These are phyloP conservation scores for Blastobasis lacticolella DNA, from an alignment of 2,888 invertebrate species.

Conservation along the genomic window DNA sequence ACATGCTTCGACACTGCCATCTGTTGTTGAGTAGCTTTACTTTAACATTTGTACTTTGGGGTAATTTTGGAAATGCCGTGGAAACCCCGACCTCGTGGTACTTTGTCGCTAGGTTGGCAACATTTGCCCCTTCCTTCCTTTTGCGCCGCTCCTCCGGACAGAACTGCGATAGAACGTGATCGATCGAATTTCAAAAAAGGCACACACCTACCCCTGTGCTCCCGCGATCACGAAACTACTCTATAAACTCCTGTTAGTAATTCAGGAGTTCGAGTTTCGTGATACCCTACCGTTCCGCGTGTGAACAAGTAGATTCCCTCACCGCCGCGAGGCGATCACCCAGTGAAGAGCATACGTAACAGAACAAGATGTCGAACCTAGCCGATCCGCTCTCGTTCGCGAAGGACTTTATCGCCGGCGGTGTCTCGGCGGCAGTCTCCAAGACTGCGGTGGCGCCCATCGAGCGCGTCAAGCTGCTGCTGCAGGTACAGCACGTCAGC, in stretches of 20 bases:
- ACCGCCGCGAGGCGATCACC: constrained; percentile 48
- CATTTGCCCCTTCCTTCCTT: constrained; percentile 68
- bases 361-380: constrained; percentile 67
- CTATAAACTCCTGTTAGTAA: constrained; percentile 60
- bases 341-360: constrained; percentile 48
- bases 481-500: constrained; percentile 97
- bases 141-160: constrained; percentile 68
- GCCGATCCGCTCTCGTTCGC: constrained; percentile 88
- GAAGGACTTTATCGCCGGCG: constrained; percentile 95
- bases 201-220: constrained; percentile 72
- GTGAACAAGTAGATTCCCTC: constrained; percentile 46
- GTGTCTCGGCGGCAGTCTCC: constrained; percentile 94
- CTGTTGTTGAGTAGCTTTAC: no score
- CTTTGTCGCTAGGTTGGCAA: constrained; percentile 56
- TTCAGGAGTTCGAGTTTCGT: constrained; percentile 71
- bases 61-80: constrained; percentile 16
- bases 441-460: constrained; percentile 98
- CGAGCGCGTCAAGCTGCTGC: constrained; percentile 95
- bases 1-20: no score
- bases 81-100: constrained; percentile 67
- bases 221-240: constrained; percentile 70
- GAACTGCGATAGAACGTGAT: constrained; percentile 71
- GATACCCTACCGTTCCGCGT: constrained; percentile 60
- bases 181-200: constrained; percentile 74
- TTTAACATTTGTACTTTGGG: constrained; percentile 5